A percentile compares a stretch with the other conserved stretches of the same genome.
These are phyloP conservation scores for Coelopa frigida DNA, from an alignment of 1,140 invertebrate species.

Conservation along the genomic window DNA sequence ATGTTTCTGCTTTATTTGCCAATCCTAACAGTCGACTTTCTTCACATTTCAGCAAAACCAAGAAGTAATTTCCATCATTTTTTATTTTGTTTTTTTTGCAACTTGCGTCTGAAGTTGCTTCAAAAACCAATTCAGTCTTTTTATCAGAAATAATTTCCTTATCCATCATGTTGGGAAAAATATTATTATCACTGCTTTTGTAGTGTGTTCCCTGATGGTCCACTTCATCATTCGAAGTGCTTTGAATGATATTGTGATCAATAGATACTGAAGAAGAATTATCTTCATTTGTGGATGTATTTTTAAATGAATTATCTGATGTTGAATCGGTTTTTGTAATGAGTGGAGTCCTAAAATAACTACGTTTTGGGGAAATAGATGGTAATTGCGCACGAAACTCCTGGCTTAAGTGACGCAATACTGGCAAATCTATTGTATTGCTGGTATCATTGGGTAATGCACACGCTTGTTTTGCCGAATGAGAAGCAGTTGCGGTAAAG, in stretches of 20 bases:
- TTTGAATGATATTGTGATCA: too few relatives aligned
- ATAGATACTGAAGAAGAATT: too few relatives aligned
- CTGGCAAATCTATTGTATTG: conserved; percentile 51
- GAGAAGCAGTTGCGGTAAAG: too few relatives aligned
- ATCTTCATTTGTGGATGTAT: too few relatives aligned
- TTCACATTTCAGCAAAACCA: conserved; percentile 64
- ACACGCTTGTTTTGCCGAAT: too few relatives aligned
- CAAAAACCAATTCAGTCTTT: too few relatives aligned
- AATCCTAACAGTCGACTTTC: conserved; percentile 59
- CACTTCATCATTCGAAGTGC: too few relatives aligned
- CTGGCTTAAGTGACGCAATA: conserved; percentile 70
- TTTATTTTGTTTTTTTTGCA: background rate
- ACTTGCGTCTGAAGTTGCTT: background rate
- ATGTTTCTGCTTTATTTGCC: conserved; percentile 60
- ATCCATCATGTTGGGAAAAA: too few relatives aligned
- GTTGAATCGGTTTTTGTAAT: background rate
- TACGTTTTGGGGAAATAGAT: conserved; percentile 54
- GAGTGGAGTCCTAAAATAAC: conserved; percentile 37
- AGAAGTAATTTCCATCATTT: conserved; percentile 69
- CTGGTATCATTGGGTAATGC: conserved; percentile 7
- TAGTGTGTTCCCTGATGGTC: too few relatives aligned
- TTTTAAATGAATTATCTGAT: background rate
- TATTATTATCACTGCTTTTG: background rate
- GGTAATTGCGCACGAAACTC: conserved; percentile 78
- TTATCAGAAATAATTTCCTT: too few relatives aligned